Evolutionary conservation across 1,140 invertebrate species (phyloP).

Genomic region (Lasioglossum albipes): DNA sequence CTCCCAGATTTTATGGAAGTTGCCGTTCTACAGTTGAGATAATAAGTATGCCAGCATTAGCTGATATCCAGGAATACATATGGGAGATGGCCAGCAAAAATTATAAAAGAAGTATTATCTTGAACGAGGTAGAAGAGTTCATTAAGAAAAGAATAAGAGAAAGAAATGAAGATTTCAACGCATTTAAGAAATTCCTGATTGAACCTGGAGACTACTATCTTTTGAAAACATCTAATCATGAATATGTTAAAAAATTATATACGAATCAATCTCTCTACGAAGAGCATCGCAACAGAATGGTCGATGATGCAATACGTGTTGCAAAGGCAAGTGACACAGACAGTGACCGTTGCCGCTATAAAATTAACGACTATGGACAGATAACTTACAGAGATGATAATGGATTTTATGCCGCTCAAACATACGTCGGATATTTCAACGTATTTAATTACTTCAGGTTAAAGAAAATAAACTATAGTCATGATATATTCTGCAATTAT

Average conservation of each 20-base stretch:
- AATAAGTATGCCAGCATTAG: conserved; percentile 5
- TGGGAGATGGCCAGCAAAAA: conserved; percentile 4
- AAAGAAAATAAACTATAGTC: background rate
- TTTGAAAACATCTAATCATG: background rate
- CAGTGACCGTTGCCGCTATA: background rate
- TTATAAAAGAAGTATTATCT: conserved; percentile 13
- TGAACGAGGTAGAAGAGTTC: background rate
- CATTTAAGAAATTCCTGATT: conserved; percentile 1
- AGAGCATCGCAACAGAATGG: conserved; percentile 2
- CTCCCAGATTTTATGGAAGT: conserved; percentile 7
- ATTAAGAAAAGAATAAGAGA: background rate
- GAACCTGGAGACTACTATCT: conserved; percentile 11
- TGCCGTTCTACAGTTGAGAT: background rate
- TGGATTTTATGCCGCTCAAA: background rate
- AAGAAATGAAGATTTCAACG: background rate
- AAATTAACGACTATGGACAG: conserved; percentile 12
- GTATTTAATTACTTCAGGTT: conserved; percentile 22
- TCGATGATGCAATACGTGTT: conserved; percentile 5
- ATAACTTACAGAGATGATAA: background rate
- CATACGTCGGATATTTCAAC: background rate
- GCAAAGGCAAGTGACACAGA: background rate
- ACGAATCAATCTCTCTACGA: conserved; percentile 8
- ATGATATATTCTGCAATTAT: background rate
- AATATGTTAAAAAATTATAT: background rate
- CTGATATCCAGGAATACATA: conserved; percentile 18